Percentiles rank a stretch among this genome's conserved stretches.
Conservation (phyloP, 2,113 vertebrate species). For the Oncorhynchus keta region DNA sequence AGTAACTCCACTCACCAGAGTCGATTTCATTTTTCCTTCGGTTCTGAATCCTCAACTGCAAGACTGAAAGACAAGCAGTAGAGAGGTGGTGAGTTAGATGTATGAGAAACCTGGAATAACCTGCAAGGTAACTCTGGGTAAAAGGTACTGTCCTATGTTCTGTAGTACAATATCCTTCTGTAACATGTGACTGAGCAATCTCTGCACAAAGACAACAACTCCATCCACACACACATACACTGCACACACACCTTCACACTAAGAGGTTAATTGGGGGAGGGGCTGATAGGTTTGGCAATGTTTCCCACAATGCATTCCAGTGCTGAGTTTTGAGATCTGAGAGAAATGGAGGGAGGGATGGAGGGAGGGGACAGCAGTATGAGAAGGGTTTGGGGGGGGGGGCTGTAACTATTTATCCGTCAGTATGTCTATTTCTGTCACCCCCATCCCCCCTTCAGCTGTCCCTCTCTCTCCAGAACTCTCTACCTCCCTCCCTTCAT, state of each 20-base stretch:
- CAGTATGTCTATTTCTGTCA: conserved; percentile 77
- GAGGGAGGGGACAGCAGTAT: conserved; percentile 6
- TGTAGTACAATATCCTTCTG: conserved; percentile 29
- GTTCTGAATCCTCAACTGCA: conserved; percentile 77
- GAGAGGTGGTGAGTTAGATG: conserved; percentile 4
- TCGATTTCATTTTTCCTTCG: conserved; percentile 78
- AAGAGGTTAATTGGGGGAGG: conserved; percentile 20
- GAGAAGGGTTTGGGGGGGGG: conserved; percentile 15
- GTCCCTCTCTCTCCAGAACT: conserved; percentile 65
- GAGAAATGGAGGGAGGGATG: conserved; percentile 43
- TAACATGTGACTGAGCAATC: conserved; percentile 40
- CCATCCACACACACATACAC: conserved; percentile 15
- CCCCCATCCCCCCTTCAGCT: conserved; percentile 79
- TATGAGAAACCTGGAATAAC: not conserved
- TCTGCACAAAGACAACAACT: not conserved
- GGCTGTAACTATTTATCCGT: conserved; percentile 75
- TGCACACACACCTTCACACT: conserved; percentile 10
- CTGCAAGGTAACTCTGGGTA: conserved; percentile 24
- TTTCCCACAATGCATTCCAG: conserved; percentile 45
- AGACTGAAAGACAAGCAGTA: conserved; percentile 66
- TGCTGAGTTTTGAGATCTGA: conserved; percentile 62
- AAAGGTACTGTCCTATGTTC: conserved; percentile 1
- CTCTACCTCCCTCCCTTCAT: conserved; percentile 56
- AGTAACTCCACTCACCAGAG: conserved; percentile 60
- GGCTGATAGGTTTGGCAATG: conserved; percentile 12